Percentiles rank a stretch among this genome's conserved stretches.
Conservation (phyloP, 2,888 invertebrate genomes). For the Bellardia pandia region DNA sequence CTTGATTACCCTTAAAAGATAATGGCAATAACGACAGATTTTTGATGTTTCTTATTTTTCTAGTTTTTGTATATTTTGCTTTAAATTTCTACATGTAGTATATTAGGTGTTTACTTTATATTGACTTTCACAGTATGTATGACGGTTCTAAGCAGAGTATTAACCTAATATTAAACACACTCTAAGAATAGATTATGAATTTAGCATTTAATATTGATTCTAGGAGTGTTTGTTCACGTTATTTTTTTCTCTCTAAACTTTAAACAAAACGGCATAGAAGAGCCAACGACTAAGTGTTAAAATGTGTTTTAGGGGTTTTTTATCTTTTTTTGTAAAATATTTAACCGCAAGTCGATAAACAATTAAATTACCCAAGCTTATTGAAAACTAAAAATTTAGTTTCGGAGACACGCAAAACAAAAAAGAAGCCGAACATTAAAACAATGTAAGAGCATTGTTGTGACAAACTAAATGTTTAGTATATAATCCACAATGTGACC, state of each 20-base stretch:
- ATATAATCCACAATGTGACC: conserved; percentile 64
- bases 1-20: too few species aligned
- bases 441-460: conserved; percentile 64
- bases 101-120: too few species aligned
- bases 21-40: too few species aligned
- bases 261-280: conserved; percentile 21
- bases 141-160: too few species aligned
- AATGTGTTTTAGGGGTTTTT: conserved; percentile 49
- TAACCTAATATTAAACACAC: conserved; percentile 30
- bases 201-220: conserved; percentile 23
- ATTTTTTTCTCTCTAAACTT: conserved; percentile 3
- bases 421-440: conserved; percentile 4
- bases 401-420: conserved; percentile 6
- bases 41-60: too few species aligned
- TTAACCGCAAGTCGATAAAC: conserved; percentile 61
- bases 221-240: conserved; percentile 33
- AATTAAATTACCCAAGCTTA: conserved; percentile 57
- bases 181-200: conserved; percentile 35
- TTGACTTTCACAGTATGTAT: too few species aligned
- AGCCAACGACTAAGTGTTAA: conserved; percentile 66
- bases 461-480: conserved; percentile 30
- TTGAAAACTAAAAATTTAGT: conserved; percentile 4
- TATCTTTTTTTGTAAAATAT: conserved; percentile 3
- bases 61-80: too few species aligned
- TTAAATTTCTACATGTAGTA: too few species aligned